Base-by-base conservation (phyloP, 2,113 vertebrate genomes). In the Chaetodon auriga region DNA sequence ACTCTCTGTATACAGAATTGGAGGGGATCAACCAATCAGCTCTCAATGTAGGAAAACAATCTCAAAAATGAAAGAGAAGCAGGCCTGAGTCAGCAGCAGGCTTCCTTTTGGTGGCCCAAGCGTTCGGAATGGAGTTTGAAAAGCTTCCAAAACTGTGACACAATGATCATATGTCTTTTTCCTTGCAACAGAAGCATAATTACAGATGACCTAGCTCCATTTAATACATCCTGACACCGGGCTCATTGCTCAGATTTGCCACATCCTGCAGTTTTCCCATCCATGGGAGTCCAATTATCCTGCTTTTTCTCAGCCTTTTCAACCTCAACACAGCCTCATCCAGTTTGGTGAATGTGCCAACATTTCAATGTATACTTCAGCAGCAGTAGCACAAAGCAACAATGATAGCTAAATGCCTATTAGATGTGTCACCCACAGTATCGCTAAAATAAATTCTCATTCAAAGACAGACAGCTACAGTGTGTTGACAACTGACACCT, bases 31-130 rank as follows among this genome's bases (percentile, higher is more conserved):
- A 75, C 48, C 85, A 87, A 76, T 87, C 87, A 53, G 68, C 69
- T 82, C 62, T 54, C 41, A 60, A 58, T 73, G 62, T 75, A 61
- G 60, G 46, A 81, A 81, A 86, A 91, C 74, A 90, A 85, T 91
- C 75, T 65, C 14, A 55, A 68, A 76, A 80, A 60, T 53, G 70
- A 87, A 87, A 89, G 72, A 70, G 71, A 70, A 81, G 79, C 58
- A 73, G 9, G 60, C 54, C 82, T 91, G 84, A 86, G 87, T 91
- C 88, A 90, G 86, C 82, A 89, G 61, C 16, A 16, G 64, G 66
- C 43, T 64, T 69, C 77, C n/a, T 76, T 76, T 70, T 51, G 57
- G 84, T 74, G 78, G 76, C 66, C 75, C 36, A 54, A 65, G 80
- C 46, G 30, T 49, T 80, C 57, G 87, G 83, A 87, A 88, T 85